phyloP scores from a whole-genome alignment of 2,113 vertebrate genomes.

The Callithrix jacchus region DNA sequence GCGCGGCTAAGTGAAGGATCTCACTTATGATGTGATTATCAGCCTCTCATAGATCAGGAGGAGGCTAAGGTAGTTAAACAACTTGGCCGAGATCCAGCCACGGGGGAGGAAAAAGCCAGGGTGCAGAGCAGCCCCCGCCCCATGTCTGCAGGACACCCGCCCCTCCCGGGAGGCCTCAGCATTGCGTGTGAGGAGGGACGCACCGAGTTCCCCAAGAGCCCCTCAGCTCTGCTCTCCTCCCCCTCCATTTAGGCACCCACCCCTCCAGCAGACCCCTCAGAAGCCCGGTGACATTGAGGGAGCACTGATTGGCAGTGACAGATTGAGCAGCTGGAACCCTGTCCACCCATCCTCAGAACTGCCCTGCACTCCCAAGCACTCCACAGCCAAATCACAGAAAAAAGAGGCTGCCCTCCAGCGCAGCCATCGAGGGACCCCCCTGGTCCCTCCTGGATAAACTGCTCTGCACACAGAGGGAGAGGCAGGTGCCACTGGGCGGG shows the following conservation, averaged over 20 bases:
- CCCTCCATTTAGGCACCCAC: rapidly evolving
- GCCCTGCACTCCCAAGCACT: no score
- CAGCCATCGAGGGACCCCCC: rapidly evolving
- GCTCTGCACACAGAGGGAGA: neutral
- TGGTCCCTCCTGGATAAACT: neutral
- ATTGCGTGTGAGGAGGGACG: neutral
- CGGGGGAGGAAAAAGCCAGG: neutral
- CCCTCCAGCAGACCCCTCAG: rapidly evolving
- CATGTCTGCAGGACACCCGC: neutral
- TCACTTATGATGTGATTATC: neutral
- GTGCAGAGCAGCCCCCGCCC: neutral
- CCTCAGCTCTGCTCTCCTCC: no score
- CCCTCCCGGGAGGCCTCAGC: neutral
- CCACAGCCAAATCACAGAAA: neutral
- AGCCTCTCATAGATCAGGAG: neutral
- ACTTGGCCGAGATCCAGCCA: rapidly evolving
- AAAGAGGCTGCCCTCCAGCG: neutral
- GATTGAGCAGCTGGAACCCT: neutral
- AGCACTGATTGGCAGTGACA: neutral
- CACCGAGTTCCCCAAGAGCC: neutral
- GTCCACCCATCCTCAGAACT: neutral
- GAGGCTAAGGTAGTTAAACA: neutral
- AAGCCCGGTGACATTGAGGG: neutral
- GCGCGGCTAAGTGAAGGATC: neutral
- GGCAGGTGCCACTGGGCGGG: neutral